Conservation (phyloP, 2,888 invertebrate species). For the Melikaiella ostensackeni region DNA sequence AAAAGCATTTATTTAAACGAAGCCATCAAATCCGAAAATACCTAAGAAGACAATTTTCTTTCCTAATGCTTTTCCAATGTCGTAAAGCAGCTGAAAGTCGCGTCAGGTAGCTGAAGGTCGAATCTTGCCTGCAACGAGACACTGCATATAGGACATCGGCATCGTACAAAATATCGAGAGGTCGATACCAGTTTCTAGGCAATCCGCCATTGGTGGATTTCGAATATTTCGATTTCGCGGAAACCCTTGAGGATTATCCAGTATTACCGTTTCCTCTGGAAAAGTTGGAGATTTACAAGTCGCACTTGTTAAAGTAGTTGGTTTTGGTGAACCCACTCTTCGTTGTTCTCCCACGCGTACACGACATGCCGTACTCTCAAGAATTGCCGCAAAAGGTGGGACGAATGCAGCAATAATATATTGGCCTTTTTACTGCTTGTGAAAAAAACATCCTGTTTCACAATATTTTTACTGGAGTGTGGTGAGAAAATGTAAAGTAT, state of each 20-base stretch:
- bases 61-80: slow-evolving; percentile 40
- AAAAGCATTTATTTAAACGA: slow-evolving; percentile 14
- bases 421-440: slow-evolving; percentile 28
- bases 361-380: slow-evolving; percentile 37
- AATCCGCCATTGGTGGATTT: slow-evolving; percentile 42
- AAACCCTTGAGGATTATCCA: slow-evolving; percentile 48
- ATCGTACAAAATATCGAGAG: slow-evolving; percentile 44
- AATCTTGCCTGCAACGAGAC: slow-evolving; percentile 45
- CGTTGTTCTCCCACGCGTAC: slow-evolving; percentile 39
- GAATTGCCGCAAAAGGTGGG: slow-evolving; percentile 41
- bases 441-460: slow-evolving; percentile 12
- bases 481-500: slow-evolving; percentile 7
- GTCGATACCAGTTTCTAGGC: slow-evolving; percentile 33
- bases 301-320: slow-evolving; percentile 47
- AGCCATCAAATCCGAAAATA: slow-evolving; percentile 25
- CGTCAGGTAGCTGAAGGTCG: slow-evolving; percentile 48
- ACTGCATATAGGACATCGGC: slow-evolving; percentile 42
- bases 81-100: slow-evolving; percentile 42
- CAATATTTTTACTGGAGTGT: slow-evolving; percentile 10
- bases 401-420: slow-evolving; percentile 36
- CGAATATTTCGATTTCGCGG: slow-evolving; percentile 47
- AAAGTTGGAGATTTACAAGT: slow-evolving; percentile 55
- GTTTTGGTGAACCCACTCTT: slow-evolving; percentile 23
- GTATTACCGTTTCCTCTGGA: slow-evolving; percentile 46
- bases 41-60: slow-evolving; percentile 15